These are phyloP conservation scores for Margaritifera margaritifera DNA, from an alignment of 2,888 invertebrate genomes.

Conservation along the genomic window DNA sequence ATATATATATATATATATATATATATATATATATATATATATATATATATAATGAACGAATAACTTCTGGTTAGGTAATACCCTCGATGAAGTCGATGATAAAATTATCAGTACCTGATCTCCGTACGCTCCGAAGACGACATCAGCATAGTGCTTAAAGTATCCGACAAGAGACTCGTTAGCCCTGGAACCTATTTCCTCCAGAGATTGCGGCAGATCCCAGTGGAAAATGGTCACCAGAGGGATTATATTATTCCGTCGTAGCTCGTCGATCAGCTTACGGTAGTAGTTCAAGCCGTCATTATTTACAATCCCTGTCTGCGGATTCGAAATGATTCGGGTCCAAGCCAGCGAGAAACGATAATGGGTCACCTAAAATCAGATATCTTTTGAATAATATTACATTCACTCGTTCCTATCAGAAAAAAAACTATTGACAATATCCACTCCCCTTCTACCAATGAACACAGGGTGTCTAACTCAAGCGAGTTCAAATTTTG, in stretches of 20 bases:
- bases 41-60: too few relatives aligned
- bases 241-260: conserved; percentile 77
- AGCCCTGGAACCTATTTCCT: conserved; percentile 70
- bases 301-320: conserved; percentile 75
- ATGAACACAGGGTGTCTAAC: not conserved
- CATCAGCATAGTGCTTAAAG: conserved; percentile 68
- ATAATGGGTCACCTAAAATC: conserved; percentile 42
- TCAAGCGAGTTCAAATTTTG: not conserved
- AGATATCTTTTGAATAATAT: not conserved
- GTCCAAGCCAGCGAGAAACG: conserved; percentile 79
- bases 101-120: conserved; percentile 39
- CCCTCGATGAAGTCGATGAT: too few relatives aligned
- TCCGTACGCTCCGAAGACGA: conserved; percentile 68
- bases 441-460: not conserved
- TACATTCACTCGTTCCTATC: not conserved
- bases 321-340: conserved; percentile 79
- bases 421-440: not conserved
- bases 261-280: conserved; percentile 81
- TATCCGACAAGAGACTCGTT: conserved; percentile 45
- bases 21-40: too few relatives aligned
- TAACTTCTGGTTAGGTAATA: too few relatives aligned
- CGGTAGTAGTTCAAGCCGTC: conserved; percentile 84
- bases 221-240: conserved; percentile 75
- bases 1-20: too few relatives aligned
- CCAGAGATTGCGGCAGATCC: conserved; percentile 70